These are phyloP conservation scores for Unio delphinus DNA, from an alignment of 2,888 invertebrate genomes.

Conservation along the genomic window DNA sequence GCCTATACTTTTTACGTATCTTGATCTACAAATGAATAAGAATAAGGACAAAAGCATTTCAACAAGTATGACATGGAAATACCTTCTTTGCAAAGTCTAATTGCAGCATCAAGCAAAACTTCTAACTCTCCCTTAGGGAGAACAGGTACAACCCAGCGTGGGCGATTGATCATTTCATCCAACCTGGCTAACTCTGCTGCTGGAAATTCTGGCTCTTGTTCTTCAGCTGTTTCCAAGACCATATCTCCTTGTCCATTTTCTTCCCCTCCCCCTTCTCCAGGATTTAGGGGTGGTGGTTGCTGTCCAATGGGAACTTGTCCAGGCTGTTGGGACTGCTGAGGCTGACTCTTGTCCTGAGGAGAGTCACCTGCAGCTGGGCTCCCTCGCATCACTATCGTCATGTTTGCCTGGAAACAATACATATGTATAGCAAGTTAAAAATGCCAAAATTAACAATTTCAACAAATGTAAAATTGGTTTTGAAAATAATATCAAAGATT, in stretches of 20 bases:
- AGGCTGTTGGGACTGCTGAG: conserved; percentile 19
- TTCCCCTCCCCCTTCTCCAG: conserved; percentile 22
- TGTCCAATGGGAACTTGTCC: conserved; percentile 14
- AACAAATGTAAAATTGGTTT: no score
- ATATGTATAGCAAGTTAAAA: no score
- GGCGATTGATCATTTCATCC: conserved; percentile 96
- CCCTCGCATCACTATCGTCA: conserved; percentile 70
- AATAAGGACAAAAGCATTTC: background rate
- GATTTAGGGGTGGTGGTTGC: conserved; percentile 13
- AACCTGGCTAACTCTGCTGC: conserved; percentile 87
- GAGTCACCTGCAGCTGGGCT: conserved; percentile 67
- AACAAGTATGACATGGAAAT: conserved; percentile 13
- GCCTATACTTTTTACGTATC: no score
- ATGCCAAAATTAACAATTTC: no score
- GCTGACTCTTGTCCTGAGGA: conserved; percentile 57
- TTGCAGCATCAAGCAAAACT: conserved; percentile 89
- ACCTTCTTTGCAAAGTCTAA: conserved; percentile 89
- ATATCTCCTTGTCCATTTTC: conserved; percentile 56
- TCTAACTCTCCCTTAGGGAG: conserved; percentile 96
- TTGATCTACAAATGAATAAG: no score
- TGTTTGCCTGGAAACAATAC: conserved; percentile 18
- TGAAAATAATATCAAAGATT: no score
- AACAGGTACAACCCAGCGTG: conserved; percentile 97
- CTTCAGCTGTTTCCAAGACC: conserved; percentile 42
- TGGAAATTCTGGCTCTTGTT: conserved; percentile 80